Evolutionary conservation across 2,113 vertebrate species (phyloP), one percentile per base, ranked within the genome.

Genomic region (Petrocephalus zakoni): DNA sequence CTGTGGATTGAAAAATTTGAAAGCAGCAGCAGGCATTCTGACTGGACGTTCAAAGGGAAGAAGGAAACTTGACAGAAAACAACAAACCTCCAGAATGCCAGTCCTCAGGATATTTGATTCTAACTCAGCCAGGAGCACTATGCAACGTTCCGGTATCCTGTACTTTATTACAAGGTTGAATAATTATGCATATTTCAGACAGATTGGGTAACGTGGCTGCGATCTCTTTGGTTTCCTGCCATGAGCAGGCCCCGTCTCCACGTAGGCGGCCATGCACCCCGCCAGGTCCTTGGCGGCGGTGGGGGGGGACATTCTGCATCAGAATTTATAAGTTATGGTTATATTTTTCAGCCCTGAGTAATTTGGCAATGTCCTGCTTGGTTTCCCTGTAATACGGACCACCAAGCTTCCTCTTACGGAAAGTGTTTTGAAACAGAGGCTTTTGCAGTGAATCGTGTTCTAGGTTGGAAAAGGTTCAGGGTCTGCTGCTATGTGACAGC

Each of bases 1-100:
- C 98, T 99, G 92, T n/a, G 6, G 88, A 42, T 22, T 52, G 34
- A 64, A 58, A 46, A 34, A 68, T 52, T 17, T 81, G 68, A 85
- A 5, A 82, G 19, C 78, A 46, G 37, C 78, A 46, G 21, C 78
- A 9, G 19, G 42, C 9, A 9, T 47, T 21, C 42, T 46, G 42
- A 61, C 21, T 21, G 6, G 56, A 61, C 22, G 21, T 22, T 61
- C 58, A 25, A 21, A 64, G 61, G 61, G 25, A 29, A 68, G 61
- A 68, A 68, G n/a, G 61, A 68, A 68, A 68, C n/a, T 29, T 29
- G 61, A 68, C 0, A 1, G 61, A 68, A 29, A 29, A 68, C 10
- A n/a, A 61, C 64, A 72, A 29, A 34, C 85, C 7, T 56, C 0
- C 29, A 75, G 34, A 75, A 75, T 75, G 17, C 15, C 29, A 37